Conservation (phyloP, 92 coral and sea anemone species). For the Paragorgia papillata region DNA sequence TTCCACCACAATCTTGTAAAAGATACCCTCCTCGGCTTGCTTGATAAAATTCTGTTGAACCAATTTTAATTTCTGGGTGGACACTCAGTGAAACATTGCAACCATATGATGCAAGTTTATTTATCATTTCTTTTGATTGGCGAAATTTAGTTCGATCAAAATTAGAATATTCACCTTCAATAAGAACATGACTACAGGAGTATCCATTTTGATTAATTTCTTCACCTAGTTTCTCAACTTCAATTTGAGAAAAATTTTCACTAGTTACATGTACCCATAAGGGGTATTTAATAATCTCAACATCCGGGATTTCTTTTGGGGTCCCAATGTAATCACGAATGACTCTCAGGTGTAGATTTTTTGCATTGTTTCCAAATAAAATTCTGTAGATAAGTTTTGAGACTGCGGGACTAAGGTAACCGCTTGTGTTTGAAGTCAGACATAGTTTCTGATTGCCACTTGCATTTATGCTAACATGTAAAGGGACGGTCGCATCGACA, state of each 20-base stretch:
- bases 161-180: constrained; percentile 72
- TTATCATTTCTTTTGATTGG: constrained; percentile 51
- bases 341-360: constrained; percentile 58
- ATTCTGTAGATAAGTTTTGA: constrained; percentile 63
- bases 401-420: constrained; percentile 48
- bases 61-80: constrained; percentile 73
- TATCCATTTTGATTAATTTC: constrained; percentile 49
- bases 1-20: constrained; percentile 61
- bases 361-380: constrained; percentile 63
- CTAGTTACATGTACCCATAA: constrained; percentile 66
- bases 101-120: constrained; percentile 45
- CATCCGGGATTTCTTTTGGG: constrained; percentile 63
- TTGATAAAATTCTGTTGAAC: constrained; percentile 60
- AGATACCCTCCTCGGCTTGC: constrained; percentile 54
- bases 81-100: constrained; percentile 68
- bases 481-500: constrained; percentile 70
- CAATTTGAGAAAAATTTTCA: constrained; percentile 49
- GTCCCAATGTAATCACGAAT: constrained; percentile 50
- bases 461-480: constrained; percentile 74
- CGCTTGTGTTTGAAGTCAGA: constrained; percentile 64
- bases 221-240: constrained; percentile 52
- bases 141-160: constrained; percentile 63
- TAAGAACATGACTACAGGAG: constrained; percentile 64
- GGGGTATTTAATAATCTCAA: constrained; percentile 67
- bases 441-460: constrained; percentile 51